Base-by-base conservation (phyloP, 2,113 vertebrate genomes). In the Thalassarche chlororhynchos region DNA sequence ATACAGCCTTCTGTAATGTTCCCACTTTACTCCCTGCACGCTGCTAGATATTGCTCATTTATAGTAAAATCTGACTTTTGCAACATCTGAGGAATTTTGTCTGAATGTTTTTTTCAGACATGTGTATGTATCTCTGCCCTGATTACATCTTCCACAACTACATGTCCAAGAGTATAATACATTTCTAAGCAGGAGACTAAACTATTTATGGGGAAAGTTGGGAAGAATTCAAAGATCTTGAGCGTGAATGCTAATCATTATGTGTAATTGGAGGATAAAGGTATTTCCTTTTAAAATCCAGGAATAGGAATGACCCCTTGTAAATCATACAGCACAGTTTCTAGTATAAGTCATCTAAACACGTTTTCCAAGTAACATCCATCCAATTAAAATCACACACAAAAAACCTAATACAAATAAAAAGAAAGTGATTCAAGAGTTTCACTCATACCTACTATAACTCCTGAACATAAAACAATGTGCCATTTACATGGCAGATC, bases 1-100 rank as follows among this genome's bases (percentile, higher is more conserved):
- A 93, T 86, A 85, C 71, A 93, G 89, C 71, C 82, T 96, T 93
- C 94, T 95, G 91, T 79, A 94, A 96, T 13, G 19, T 80, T 87
- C 82, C 93, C 82, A 84, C 82, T 52, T 87, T 94, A 76, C 57
- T 92, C 93, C 62, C 86, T 61, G 52, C 40, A 62, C 75, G 51
- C 44, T 84, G 74, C 31, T 83, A 72, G 75, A 44, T 93, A 69
- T 18, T 94, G 76, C 83, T 91, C 78, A 42, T 88, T 94, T 96
- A 84, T 87, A 95, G 91, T 90, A 96, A 96, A 94, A 87, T 46
- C 66, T 87, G 76, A 78, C 64, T 90, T 77, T 76, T 91, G 71
- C 78, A 91, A 44, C 36, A 60, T 87, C 89, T 78, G 72, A 93
- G 65, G 64, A 94, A 93, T 52, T 47, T 62, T 84, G 62, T 42